phyloP scores from a whole-genome alignment of 2,888 invertebrate species.

The Acleris laterana region DNA sequence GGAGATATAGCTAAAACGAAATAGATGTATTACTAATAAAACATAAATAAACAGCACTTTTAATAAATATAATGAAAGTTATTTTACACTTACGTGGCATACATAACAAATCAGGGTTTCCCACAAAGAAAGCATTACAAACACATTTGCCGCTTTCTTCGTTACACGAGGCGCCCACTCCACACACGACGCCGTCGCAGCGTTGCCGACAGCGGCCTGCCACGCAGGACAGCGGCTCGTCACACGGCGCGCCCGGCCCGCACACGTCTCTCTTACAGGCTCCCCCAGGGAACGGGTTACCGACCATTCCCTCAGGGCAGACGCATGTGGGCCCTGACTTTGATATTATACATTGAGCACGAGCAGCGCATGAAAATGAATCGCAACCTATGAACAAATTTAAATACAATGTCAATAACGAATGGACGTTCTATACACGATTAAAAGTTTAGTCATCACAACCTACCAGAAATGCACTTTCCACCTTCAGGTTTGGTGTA shows the following conservation, averaged over 20 bases:
- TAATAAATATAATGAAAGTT: conserved; percentile 2
- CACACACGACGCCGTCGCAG: conserved; percentile 94
- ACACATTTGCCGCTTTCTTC: conserved; percentile 91
- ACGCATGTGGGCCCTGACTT: conserved; percentile 94
- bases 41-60: neutral
- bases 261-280: conserved; percentile 92
- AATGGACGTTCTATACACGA: too few relatives aligned
- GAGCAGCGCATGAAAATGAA: conserved; percentile 90
- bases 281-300: conserved; percentile 97
- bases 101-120: conserved; percentile 94
- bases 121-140: conserved; percentile 94
- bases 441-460: neutral
- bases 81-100: conserved; percentile 92
- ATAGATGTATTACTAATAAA: conserved; percentile 28
- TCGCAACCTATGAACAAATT: conserved; percentile 85
- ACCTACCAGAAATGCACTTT: conserved; percentile 91
- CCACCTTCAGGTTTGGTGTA: conserved; percentile 91
- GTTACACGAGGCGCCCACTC: conserved; percentile 94
- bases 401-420: neutral
- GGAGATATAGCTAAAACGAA: conserved; percentile 87
- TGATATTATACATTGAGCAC: conserved; percentile 94
- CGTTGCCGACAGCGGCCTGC: conserved; percentile 94
- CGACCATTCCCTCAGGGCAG: conserved; percentile 93
- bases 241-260: conserved; percentile 90
- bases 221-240: conserved; percentile 91